Evolutionary conservation across 1,140 invertebrate genomes (phyloP).

Genomic region (Lucilia sericata): DNA sequence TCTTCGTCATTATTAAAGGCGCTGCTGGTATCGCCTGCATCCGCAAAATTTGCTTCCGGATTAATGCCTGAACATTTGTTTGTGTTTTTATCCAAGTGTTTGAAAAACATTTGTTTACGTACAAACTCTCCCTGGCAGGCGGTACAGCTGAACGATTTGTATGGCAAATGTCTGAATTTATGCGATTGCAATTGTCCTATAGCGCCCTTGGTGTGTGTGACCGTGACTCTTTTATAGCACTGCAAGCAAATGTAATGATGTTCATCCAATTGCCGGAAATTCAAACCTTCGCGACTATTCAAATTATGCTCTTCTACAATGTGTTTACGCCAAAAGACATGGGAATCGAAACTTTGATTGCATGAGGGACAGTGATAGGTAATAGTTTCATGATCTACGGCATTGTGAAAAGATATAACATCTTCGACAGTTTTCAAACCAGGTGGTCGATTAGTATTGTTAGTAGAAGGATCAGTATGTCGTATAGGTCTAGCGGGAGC

Average conservation of each 20-base stretch:
- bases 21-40: neutral
- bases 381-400: slow-evolving; percentile 62
- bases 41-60: neutral
- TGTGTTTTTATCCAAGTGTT: slow-evolving; percentile 60
- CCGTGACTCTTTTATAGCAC: slow-evolving; percentile 64
- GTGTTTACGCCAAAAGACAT: slow-evolving; percentile 64
- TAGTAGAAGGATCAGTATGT: neutral
- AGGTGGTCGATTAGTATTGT: slow-evolving; percentile 1
- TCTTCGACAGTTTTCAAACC: slow-evolving; percentile 57
- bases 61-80: slow-evolving; percentile 58
- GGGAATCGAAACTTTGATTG: slow-evolving; percentile 63
- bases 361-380: slow-evolving; percentile 62
- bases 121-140: slow-evolving; percentile 61
- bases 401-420: slow-evolving; percentile 63
- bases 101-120: slow-evolving; percentile 66
- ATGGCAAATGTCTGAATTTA: slow-evolving; percentile 63
- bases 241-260: slow-evolving; percentile 64
- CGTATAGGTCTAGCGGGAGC: neutral
- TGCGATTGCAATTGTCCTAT: slow-evolving; percentile 64
- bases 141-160: slow-evolving; percentile 63
- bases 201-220: slow-evolving; percentile 64
- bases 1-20: neutral
- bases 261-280: slow-evolving; percentile 63
- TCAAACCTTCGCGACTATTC: slow-evolving; percentile 60
- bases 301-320: slow-evolving; percentile 62